Evolutionary conservation across 2,888 invertebrate species (phyloP).

Genomic region (Penaeus monodon): DNA sequence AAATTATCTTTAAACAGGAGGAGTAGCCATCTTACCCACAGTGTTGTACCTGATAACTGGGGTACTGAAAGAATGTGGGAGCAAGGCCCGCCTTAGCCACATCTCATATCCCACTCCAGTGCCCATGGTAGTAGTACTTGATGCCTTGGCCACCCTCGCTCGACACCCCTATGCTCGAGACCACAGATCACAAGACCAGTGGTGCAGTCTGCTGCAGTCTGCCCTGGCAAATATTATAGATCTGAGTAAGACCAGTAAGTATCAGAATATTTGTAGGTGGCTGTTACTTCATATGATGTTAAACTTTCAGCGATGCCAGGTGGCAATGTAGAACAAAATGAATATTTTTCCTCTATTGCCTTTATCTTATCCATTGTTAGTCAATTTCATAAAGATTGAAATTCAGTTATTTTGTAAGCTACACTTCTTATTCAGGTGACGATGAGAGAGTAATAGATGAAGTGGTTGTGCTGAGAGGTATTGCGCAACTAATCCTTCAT

Average conservation of each 20-base stretch:
- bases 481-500: constrained; percentile 88
- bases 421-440: constrained; percentile 64
- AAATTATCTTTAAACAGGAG: constrained; percentile 74
- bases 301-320: neutral
- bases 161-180: constrained; percentile 78
- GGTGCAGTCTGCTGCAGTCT: constrained; percentile 87
- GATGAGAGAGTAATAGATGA: constrained; percentile 78
- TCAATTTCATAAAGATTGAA: too few relatives aligned
- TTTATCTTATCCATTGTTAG: neutral
- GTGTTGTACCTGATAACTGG: constrained; percentile 91
- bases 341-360: neutral
- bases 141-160: constrained; percentile 66
- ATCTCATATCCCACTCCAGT: neutral
- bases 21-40: constrained; percentile 89
- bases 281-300: neutral
- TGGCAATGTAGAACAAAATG: neutral
- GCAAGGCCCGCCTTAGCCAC: constrained; percentile 15
- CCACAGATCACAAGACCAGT: constrained; percentile 77
- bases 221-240: constrained; percentile 91
- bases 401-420: neutral
- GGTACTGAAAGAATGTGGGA: constrained; percentile 74
- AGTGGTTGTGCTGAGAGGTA: constrained; percentile 87
- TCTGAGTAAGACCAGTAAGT: constrained; percentile 80
- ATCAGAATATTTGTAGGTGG: neutral
- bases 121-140: constrained; percentile 38